phyloP scores from a whole-genome alignment of 2,797 vertebrate species.

The Neopelma chrysocephalum region DNA sequence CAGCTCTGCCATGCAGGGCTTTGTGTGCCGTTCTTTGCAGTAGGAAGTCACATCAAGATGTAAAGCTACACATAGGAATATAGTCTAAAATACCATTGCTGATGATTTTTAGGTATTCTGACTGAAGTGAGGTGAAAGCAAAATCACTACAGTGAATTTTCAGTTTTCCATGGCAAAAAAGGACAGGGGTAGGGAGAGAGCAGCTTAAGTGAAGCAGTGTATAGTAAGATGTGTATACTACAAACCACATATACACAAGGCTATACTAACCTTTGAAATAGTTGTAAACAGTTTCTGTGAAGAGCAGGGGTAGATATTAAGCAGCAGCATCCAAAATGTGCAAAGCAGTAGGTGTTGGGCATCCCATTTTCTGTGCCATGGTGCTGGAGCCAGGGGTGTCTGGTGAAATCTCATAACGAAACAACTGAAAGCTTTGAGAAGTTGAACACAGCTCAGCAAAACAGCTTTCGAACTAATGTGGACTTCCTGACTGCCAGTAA shows the following conservation, averaged over 20 bases:
- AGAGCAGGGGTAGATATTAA: neutral
- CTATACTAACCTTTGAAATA: neutral
- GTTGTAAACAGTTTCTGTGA: neutral
- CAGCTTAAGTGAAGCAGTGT: neutral
- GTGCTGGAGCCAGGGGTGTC: neutral
- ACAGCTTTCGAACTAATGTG: neutral
- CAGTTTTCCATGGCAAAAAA: neutral
- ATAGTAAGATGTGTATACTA: neutral
- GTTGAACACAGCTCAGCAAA: neutral
- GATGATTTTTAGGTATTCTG: neutral
- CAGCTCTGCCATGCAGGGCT: neutral
- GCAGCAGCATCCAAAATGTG: neutral
- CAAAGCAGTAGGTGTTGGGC: neutral
- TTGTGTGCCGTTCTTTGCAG: neutral
- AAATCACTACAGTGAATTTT: neutral
- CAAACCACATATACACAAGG: neutral
- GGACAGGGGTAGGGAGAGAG: neutral
- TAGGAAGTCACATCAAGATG: neutral
- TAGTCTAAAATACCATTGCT: neutral
- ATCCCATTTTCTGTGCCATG: neutral
- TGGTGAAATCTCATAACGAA: neutral
- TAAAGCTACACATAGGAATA: neutral
- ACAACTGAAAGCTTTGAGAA: neutral
- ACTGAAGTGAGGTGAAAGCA: neutral
- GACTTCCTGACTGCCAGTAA: neutral